A percentile compares a stretch with the other conserved stretches of the same genome.
Conservation (phyloP, 2,888 invertebrate species). For the Noctua pronuba region DNA sequence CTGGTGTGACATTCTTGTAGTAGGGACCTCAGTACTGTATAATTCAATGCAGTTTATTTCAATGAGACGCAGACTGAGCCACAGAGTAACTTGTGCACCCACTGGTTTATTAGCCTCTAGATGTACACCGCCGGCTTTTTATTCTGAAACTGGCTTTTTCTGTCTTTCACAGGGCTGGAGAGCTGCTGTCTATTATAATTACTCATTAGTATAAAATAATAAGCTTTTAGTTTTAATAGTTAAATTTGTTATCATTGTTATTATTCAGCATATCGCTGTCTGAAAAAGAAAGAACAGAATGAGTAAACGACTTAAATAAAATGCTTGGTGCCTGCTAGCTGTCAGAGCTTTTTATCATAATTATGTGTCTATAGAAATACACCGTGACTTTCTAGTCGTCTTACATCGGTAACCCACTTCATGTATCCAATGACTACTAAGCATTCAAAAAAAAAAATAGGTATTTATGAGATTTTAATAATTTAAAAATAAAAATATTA, state of each 20-base stretch:
- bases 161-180: not conserved
- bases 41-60: slow-evolving; percentile 60
- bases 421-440: too few species aligned
- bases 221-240: not conserved
- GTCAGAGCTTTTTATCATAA: not conserved
- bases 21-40: slow-evolving; percentile 21
- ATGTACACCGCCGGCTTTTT: slow-evolving; percentile 7
- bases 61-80: slow-evolving; percentile 41
- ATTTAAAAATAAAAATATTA: too few species aligned
- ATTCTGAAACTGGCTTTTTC: not conserved
- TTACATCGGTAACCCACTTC: too few species aligned
- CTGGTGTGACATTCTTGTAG: not conserved
- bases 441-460: too few species aligned
- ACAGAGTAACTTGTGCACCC: slow-evolving; percentile 39
- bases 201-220: not conserved
- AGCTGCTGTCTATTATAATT: not conserved
- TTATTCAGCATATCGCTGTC: not conserved
- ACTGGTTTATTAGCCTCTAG: slow-evolving; percentile 50
- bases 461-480: too few species aligned
- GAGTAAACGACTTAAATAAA: not conserved
- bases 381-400: too few species aligned
- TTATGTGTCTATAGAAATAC: not conserved
- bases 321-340: not conserved
- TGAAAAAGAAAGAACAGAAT: not conserved
- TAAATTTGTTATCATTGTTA: not conserved